Evolutionary conservation across 1,140 invertebrate genomes (phyloP), one percentile per base, ranked within the genome.

Genomic region (Latrodectus geometricus): DNA sequence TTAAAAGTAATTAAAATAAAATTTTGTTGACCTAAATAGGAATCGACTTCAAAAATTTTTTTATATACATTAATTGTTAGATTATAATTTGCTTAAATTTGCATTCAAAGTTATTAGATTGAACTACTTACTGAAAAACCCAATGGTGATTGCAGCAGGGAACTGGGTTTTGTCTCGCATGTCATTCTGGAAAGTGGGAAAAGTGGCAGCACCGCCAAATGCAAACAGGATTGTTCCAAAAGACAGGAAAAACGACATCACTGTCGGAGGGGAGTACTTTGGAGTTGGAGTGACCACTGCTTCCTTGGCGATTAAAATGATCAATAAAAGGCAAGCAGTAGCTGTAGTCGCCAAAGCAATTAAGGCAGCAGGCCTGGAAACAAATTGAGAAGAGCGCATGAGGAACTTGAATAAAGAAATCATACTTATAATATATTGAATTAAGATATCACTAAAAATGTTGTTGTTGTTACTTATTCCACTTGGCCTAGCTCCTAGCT

Each of bases 121-220:
- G 35, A 35, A 3, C 35, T 35, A 35, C 35, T 90, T 89, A 93
- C 93, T 92, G 65, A 89, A 72, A 89, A 94, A 94, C 50, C 91
- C 93, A 70, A 93, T 91, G 8, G 91, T 89, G 14, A 93, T 89
- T 79, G 92, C 92, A 52, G 90, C 92, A 8, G 92, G 90, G 89
- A 94, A 94, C 88, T 93, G 90, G 3, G 90, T 90, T 88, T 92
- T 93, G 77, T 94, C 91, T 21, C 91, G 90, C 94, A 94, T 94
- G 88, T 95, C 94, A 88, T 95, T 94, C 89, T 95, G 94, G 56
- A 95, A 94, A 0, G 94, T 94, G 12, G 94, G 94, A 90, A 95
- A 95, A 0, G 94, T 93, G 9, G 94, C 93, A 0, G 93, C 93
- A 17, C 94, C 94, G 0, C 94, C 94, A 90, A 94, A 95, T 1